Evolutionary conservation across 2,888 invertebrate genomes (phyloP), one percentile per base, ranked within the genome.

Genomic region (Chrysina gloriosa): DNA sequence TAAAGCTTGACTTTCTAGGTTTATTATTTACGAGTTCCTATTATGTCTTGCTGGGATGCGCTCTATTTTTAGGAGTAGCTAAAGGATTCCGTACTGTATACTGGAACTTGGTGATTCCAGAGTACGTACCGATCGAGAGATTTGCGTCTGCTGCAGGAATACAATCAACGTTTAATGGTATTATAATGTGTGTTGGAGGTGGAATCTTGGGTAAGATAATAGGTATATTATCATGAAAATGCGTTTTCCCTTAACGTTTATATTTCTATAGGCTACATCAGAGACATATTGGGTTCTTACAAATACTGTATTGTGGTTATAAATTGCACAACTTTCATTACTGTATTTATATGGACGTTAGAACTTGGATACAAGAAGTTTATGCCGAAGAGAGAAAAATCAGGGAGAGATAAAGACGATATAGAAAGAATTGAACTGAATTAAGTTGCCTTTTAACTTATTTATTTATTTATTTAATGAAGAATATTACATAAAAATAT

Each of bases 1-100:
- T n/a, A n/a, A n/a, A n/a, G n/a, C n/a, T n/a, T n/a, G n/a, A n/a
- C n/a, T n/a, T n/a, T 68, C 65, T 61, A 86, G 86, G 77, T 25
- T 67, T 86, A 34, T 73, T 85, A 31, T 80, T 84, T 29, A 77
- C 78, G 2, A 68, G 73, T 2, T 76, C 75, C 7, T 85, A 81
- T 70, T 27, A 63, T 71, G 82, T 77, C 4, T 76, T 85, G 47
- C 9, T 86, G 47, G 45, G 77, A 0, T 86, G 91, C 3, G 87
- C 88, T 0, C 76, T 88, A 1, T 85, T 84, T 7, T 83, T 92
- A 70, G 92, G 92, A 14, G 80, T 89, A 36, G 88, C 89, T 0
- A 92, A 91, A 83, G 92, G 91, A 0, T 83, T 91, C 25, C 83
- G 91, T 69, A 88, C 90, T 0, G 90, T 92, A 0, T 91, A 89